Evolutionary conservation across 2,113 vertebrate species (phyloP).

Genomic region (Solenodon paradoxus): DNA sequence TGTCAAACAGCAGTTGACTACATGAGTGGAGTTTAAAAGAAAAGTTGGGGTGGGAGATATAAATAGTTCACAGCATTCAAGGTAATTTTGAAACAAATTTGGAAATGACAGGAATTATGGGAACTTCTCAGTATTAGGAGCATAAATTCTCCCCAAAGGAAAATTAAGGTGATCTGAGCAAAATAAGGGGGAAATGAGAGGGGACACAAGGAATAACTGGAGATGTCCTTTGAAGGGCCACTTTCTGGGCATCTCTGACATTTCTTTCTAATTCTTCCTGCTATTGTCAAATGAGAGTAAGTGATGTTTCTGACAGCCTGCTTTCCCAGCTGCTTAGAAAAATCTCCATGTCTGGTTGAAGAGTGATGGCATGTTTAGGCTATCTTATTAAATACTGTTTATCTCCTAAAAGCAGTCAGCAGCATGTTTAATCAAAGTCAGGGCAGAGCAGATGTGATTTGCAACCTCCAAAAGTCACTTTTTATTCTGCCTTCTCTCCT

Average conservation of each 20-base stretch:
- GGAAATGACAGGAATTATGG: not conserved
- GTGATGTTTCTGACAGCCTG: not conserved
- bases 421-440: constrained; percentile 46
- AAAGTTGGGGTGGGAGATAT: not conserved
- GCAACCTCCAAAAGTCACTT: constrained; percentile 14
- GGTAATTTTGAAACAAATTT: not conserved
- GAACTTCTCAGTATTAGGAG: not conserved
- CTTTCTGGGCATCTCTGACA: fast-evolving
- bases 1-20: not conserved
- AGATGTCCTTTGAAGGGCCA: not conserved
- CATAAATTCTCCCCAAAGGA: not conserved
- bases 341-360: not conserved
- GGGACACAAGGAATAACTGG: not conserved
- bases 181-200: not conserved
- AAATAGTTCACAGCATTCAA: not conserved
- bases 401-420: constrained; percentile 35
- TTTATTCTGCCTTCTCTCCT: not conserved
- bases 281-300: not conserved
- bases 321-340: not conserved
- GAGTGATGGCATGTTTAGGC: not conserved
- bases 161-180: not conserved
- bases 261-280: not conserved
- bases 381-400: constrained; percentile 41
- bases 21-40: not conserved
- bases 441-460: constrained; percentile 9